Base-by-base conservation (phyloP, 2,888 invertebrate species). In the Drosophila parthenogenetica region DNA sequence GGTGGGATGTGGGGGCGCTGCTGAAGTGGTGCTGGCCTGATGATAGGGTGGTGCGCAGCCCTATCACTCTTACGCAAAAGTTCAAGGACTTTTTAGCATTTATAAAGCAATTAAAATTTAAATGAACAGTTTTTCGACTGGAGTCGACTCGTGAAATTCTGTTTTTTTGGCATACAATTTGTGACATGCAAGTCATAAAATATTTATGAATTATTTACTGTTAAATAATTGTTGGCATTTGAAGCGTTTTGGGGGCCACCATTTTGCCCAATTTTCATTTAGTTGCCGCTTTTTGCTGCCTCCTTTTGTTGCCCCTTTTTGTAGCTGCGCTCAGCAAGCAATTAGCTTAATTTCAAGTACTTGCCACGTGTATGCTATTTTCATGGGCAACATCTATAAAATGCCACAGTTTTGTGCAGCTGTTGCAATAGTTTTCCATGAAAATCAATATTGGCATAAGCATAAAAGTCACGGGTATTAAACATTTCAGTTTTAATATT, bases 41-140 rank as follows among this genome's bases (percentile, higher is more conserved):
- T 19, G 37, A n/a, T 16, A 5, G 37, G 14, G 29, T 51, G 55
- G 25, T 45, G 19, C 10, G 54, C 64, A 40, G 57, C 65, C 71
- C 78, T 84, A 81, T 78, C 68, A 61, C 81, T 81, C 78, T 81
- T 76, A 80, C 78, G 80, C 79, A 82, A 82, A 87, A 89, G 90
- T 90, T 89, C 89, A 90, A 89, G 90, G 90, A 87, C 89, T 89
- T 89, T 88, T 90, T 82, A 87, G 85, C 89, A 90, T 90, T 90
- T 89, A 90, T 90, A 90, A 90, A 90, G 90, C 90, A 90, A 90
- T 90, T 90, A 90, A 90, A 90, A 90, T 90, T 90, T 89, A 90
- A 90, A 90, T 90, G 88, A 90, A 87, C 82, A 88, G 79, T 87
- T 86, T 80, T 79, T 62, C 60, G 66, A 62, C 57, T 54, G 54